Conservation (phyloP, 2,888 invertebrate genomes). For the Volucella zonaria region DNA sequence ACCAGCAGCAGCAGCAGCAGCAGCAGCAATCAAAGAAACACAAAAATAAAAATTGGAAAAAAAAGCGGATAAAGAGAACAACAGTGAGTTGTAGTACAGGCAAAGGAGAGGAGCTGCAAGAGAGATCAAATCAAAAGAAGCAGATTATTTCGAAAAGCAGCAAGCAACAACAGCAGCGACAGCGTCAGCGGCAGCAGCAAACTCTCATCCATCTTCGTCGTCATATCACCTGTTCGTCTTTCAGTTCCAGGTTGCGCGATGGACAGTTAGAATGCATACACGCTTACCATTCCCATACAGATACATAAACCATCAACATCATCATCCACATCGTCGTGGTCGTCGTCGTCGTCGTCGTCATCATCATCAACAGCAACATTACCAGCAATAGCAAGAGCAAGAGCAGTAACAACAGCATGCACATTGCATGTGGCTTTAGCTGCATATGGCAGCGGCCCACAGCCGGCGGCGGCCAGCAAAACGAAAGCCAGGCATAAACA, state of each 20-base stretch:
- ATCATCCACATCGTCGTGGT: background rate
- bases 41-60: constrained; percentile 30
- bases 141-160: constrained; percentile 51
- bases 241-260: constrained; percentile 71
- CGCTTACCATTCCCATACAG: background rate
- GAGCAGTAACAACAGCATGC: constrained; percentile 36
- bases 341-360: background rate
- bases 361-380: background rate
- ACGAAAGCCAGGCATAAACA: constrained; percentile 45
- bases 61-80: constrained; percentile 52
- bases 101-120: constrained; percentile 21
- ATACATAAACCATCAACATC: constrained; percentile 1
- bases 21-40: constrained; percentile 45
- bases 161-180: constrained; percentile 50
- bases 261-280: constrained; percentile 72
- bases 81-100: background rate
- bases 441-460: constrained; percentile 65
- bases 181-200: constrained; percentile 41
- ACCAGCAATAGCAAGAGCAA: constrained; percentile 11
- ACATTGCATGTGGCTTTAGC: constrained; percentile 61
- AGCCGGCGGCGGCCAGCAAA: constrained; percentile 65
- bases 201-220: constrained; percentile 73
- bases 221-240: constrained; percentile 74
- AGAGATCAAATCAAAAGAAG: constrained; percentile 67
- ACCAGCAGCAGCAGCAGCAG: too few relatives aligned